phyloP scores from a whole-genome alignment of 2,888 invertebrate genomes.

The Pollenia griseotomentosa region DNA sequence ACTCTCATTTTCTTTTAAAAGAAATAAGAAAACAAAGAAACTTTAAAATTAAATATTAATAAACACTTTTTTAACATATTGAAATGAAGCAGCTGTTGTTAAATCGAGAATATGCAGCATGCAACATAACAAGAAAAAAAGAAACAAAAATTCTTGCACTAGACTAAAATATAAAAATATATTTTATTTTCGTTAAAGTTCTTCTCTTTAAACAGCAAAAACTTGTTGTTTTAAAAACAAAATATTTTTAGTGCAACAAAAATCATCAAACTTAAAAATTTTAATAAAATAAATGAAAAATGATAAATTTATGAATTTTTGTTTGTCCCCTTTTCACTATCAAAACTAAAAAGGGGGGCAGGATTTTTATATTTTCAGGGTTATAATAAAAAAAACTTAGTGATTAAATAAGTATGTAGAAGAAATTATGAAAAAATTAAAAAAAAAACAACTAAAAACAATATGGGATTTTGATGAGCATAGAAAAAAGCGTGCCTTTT shows the following conservation, averaged over 20 bases:
- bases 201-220: not conserved
- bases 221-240: constrained; percentile 5
- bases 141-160: not conserved
- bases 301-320: constrained; percentile 23
- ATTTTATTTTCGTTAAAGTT: not conserved
- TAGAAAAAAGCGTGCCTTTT: constrained; percentile 39
- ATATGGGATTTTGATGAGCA: not conserved
- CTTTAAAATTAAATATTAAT: constrained; percentile 13
- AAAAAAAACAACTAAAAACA: not conserved
- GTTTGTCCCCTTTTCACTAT: constrained; percentile 9
- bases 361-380: constrained; percentile 57
- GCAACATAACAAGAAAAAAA: constrained; percentile 17
- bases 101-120: constrained; percentile 51
- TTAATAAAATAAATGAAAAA: constrained; percentile 36
- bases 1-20: constrained; percentile 7
- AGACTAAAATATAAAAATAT: constrained; percentile 5
- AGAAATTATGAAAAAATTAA: not conserved
- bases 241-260: constrained; percentile 1
- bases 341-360: not conserved
- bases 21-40: not conserved
- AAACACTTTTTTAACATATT: constrained; percentile 60
- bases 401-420: constrained; percentile 15
- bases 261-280: not conserved
- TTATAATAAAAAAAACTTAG: constrained; percentile 29
- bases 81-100: constrained; percentile 70